Evolutionary conservation across 2,888 invertebrate genomes (phyloP).

Genomic region (Meteorus colon): DNA sequence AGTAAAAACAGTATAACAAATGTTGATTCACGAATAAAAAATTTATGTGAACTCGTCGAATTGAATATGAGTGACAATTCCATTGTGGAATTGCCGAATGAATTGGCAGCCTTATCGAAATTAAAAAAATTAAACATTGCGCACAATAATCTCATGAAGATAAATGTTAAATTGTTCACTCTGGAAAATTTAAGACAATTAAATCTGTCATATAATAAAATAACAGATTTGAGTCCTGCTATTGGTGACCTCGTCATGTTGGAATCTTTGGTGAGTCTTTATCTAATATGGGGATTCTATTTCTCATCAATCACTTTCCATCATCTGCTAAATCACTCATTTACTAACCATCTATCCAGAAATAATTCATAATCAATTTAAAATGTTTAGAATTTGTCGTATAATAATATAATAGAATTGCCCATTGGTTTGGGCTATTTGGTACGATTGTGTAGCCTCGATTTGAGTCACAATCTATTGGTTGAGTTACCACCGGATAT

Average conservation of each 20-base stretch:
- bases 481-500: slow-evolving; percentile 86
- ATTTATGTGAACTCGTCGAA: slow-evolving; percentile 80
- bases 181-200: slow-evolving; percentile 82
- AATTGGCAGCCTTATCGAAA: slow-evolving; percentile 82
- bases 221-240: slow-evolving; percentile 80
- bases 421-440: slow-evolving; percentile 90
- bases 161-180: slow-evolving; percentile 81
- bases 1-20: slow-evolving; percentile 82
- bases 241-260: slow-evolving; percentile 88
- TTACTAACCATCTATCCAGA: no score
- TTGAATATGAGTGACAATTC: slow-evolving; percentile 88
- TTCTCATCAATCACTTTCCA: no score
- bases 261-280: slow-evolving; percentile 79
- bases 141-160: slow-evolving; percentile 79
- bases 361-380: slow-evolving; percentile 2
- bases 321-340: no score
- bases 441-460: slow-evolving; percentile 83
- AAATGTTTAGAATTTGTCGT: slow-evolving; percentile 81
- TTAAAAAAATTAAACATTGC: slow-evolving; percentile 81
- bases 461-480: slow-evolving; percentile 84
- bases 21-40: slow-evolving; percentile 80
- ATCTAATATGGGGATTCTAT: not conserved
- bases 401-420: slow-evolving; percentile 82
- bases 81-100: slow-evolving; percentile 81
- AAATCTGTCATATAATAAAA: slow-evolving; percentile 83